Conservation (phyloP, 2,888 invertebrate genomes). For the Drosophila limbata region DNA sequence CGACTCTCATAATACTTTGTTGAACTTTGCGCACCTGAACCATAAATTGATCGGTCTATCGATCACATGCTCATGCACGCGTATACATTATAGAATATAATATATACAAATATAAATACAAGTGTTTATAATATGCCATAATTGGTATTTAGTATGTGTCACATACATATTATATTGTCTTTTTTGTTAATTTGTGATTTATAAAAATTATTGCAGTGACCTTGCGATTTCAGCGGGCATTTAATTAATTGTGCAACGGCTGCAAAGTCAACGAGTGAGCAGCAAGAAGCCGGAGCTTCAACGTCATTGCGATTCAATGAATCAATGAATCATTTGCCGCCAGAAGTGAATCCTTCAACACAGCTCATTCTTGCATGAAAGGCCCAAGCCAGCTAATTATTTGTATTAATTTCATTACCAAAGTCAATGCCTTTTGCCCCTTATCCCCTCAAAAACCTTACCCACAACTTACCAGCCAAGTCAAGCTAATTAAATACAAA, state of each 20-base stretch:
- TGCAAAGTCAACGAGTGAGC: conserved; percentile 7
- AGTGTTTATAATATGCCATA: background rate
- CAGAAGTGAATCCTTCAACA: conserved; percentile 52
- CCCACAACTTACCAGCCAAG: conserved; percentile 15
- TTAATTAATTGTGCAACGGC: conserved; percentile 41
- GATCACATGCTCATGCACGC: conserved; percentile 9
- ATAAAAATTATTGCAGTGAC: conserved; percentile 47
- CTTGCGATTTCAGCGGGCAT: conserved; percentile 30
- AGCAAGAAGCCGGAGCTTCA: conserved; percentile 8
- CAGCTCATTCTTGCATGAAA: conserved; percentile 74
- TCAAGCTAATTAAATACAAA: conserved; percentile 58
- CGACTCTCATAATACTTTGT: background rate
- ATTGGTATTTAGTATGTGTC: conserved; percentile 28
- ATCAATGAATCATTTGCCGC: conserved; percentile 23
- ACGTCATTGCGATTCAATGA: conserved; percentile 1
- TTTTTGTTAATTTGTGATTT: conserved; percentile 8
- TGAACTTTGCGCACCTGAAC: background rate
- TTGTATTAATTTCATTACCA: conserved; percentile 64
- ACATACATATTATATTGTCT: conserved; percentile 7
- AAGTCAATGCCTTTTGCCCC: conserved; percentile 57
- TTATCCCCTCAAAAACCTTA: conserved; percentile 9
- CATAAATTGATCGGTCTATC: background rate
- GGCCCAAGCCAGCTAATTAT: conserved; percentile 30
- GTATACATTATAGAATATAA: background rate
- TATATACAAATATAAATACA: conserved; percentile 6